Base-by-base conservation (phyloP, 1,140 invertebrate species). In the Drosophila baimaii region DNA sequence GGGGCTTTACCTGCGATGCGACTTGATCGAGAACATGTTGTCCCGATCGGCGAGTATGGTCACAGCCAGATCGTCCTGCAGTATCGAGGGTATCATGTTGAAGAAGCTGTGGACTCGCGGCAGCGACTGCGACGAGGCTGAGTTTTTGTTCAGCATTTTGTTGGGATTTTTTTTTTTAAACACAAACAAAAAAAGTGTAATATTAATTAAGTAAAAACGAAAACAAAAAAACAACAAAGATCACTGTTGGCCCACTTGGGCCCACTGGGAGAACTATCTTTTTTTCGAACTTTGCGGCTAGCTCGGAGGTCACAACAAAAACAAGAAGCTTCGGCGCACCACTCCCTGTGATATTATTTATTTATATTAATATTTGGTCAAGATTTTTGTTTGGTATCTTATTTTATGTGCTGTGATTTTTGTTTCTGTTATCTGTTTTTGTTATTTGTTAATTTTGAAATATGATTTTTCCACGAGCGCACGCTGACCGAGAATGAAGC, bases 1-100 rank as follows among this genome's bases (percentile, higher is more conserved):
- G 10, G 1, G 5, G 17, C 3, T 19, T 66, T 84, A 91, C 90
- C 90, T 91, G 77, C 90, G 79, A 41, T 89, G 84, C 17, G 90
- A 91, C 44, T 91, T 91, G 21, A 91, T 90, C 19, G 88, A 86
- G 71, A 91, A 91, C 90, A 91, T 91, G 47, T 90, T 91, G 51
- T 91, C 84, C 33, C 81, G 78, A 86, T 91, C 90, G 75, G 77
- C 80, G 19, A 80, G 23, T 54, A 91, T 91, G 3, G 90, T 82
- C 17, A 90, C 61, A 17, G 90, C 90, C 81, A 91, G 75, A 76
- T 91, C 90, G 55, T 89, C 84, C 74, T 91, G 86, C 80, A 91
- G 62, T 49, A 91, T 90, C 49, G 90, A 85, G 6, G 90, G 90
- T 77, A 91, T 91, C 86, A 90, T 91, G 37, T 91, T 91, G 81